Conservation (phyloP, 2,888 invertebrate genomes). For the Stenoptilia bipunctidactyla region DNA sequence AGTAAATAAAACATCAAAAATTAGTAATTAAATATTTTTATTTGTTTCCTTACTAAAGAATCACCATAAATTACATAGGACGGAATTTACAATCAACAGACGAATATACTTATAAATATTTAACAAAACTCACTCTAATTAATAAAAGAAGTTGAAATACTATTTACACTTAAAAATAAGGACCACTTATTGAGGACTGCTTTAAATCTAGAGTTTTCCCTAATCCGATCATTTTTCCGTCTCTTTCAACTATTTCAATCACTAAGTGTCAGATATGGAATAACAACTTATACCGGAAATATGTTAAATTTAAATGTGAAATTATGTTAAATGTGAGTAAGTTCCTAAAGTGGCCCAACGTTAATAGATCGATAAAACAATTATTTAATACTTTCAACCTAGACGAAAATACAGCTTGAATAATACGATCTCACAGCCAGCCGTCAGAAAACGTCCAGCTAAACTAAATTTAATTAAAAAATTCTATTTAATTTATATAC, state of each 20-base stretch:
- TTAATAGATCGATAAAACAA: too few species aligned
- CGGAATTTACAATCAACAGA: conserved; percentile 10
- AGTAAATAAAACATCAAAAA: too few species aligned
- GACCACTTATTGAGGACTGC: too few species aligned
- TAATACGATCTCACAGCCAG: conserved; percentile 4
- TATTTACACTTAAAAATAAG: conserved; percentile 1
- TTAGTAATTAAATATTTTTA: conserved; percentile 7
- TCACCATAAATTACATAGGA: conserved; percentile 7
- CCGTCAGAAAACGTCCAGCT: neutral
- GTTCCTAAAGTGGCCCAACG: too few species aligned
- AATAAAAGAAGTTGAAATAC: neutral
- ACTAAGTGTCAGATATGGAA: too few species aligned
- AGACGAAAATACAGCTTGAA: too few species aligned
- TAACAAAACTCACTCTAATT: conserved; percentile 7
- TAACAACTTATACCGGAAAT: too few species aligned
- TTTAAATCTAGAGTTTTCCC: too few species aligned
- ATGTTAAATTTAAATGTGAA: too few species aligned
- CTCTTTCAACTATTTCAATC: too few species aligned
- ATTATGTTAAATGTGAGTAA: too few species aligned
- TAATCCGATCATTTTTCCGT: too few species aligned
- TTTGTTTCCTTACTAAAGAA: conserved; percentile 6
- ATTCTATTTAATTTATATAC: conserved; percentile 5
- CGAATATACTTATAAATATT: conserved; percentile 9
- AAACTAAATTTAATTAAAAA: neutral
- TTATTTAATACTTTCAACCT: neutral